Conservation (phyloP, 1,140 invertebrate genomes). For the Dreissena polymorpha region DNA sequence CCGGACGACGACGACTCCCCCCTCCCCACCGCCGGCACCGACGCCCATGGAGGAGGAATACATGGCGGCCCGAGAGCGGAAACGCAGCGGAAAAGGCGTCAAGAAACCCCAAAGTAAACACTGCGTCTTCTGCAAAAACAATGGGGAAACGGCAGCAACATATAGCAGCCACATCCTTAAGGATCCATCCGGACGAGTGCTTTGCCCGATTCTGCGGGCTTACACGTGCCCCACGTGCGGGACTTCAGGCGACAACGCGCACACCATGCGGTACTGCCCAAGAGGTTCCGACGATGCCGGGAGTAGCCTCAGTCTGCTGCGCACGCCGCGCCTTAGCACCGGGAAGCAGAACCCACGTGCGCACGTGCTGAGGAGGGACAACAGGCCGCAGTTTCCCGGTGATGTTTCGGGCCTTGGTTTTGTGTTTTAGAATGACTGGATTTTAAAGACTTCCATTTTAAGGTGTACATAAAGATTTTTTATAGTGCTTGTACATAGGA, state of each 20-base stretch:
- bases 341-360: conserved; percentile 10
- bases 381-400: neutral
- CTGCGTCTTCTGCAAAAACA: conserved; percentile 81
- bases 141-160: conserved; percentile 80
- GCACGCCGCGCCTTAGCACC: neutral
- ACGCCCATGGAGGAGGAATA: neutral
- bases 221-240: conserved; percentile 82
- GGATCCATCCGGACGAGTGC: conserved; percentile 73
- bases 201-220: conserved; percentile 81
- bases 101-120: conserved; percentile 4
- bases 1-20: neutral
- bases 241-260: conserved; percentile 81
- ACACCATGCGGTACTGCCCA: conserved; percentile 80
- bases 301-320: neutral
- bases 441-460: neutral
- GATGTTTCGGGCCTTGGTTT: neutral
- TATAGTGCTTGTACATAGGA: neutral
- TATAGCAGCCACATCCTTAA: conserved; percentile 79
- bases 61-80: neutral
- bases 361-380: neutral
- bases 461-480: neutral
- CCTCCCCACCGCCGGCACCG: neutral
- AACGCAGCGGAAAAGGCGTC: neutral
- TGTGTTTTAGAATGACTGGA: neutral
- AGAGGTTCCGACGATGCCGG: neutral